Conservation (phyloP, 1,140 invertebrate genomes). For the Zaprionus taronus region DNA sequence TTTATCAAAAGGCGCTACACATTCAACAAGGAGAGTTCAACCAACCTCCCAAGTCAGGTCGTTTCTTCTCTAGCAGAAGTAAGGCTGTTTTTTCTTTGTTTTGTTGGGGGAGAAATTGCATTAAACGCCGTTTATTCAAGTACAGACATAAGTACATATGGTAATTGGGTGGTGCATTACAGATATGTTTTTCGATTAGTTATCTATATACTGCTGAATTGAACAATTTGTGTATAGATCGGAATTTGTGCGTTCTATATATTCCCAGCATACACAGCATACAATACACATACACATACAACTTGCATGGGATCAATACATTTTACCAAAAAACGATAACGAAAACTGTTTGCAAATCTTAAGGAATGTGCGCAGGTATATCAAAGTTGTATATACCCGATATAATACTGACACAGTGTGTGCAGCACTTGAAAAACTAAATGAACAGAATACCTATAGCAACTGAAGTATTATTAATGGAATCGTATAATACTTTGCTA, state of each 20-base stretch:
- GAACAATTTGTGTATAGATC: background rate
- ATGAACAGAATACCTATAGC: background rate
- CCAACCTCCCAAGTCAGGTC: background rate
- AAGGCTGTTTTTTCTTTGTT: background rate
- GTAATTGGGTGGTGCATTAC: conserved; percentile 33
- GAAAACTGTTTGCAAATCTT: background rate
- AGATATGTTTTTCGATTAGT: conserved; percentile 50
- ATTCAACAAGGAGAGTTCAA: background rate
- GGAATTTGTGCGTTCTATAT: conserved; percentile 23
- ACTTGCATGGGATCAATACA: background rate
- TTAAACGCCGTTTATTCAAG: conserved; percentile 21
- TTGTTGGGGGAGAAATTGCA: background rate
- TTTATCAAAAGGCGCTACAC: conserved; percentile 13
- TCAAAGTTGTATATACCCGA: background rate
- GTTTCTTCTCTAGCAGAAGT: background rate
- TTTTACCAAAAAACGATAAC: background rate
- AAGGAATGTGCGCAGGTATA: background rate
- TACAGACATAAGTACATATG: conserved; percentile 26
- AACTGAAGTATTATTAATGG: background rate
- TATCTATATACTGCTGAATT: conserved; percentile 9
- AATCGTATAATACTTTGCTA: background rate
- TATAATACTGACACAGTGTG: background rate
- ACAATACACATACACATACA: background rate
- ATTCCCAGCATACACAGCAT: background rate
- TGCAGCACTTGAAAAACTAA: background rate